Conservation (phyloP, 37 sponge, comb jelly and placozoan species). For the Oscarella lobularis region DNA sequence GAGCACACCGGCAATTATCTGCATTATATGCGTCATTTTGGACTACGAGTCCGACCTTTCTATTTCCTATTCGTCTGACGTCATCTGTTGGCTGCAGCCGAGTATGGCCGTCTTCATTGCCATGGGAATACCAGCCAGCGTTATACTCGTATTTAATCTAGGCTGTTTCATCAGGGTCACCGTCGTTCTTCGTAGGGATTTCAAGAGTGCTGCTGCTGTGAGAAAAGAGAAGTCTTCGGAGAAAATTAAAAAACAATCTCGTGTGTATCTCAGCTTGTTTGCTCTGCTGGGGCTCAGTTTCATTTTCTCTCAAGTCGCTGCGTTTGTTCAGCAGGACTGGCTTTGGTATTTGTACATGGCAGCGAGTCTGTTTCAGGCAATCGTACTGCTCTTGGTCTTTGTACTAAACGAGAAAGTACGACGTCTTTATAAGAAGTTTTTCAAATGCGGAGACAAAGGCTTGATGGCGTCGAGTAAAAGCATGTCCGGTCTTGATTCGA, state of each 20-base stretch:
- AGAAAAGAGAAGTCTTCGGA: too few relatives aligned
- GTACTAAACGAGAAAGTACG: not conserved
- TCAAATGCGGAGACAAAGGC: too few relatives aligned
- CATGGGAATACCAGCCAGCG: not conserved
- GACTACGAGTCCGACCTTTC: not conserved
- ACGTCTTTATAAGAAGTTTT: not conserved
- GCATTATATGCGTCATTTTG: not conserved
- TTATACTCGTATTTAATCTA: not conserved
- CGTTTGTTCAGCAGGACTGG: too few relatives aligned
- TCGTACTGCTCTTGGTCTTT: not conserved
- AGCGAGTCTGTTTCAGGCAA: not conserved
- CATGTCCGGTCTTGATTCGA: too few relatives aligned
- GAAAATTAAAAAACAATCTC: too few relatives aligned
- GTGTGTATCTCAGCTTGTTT: too few relatives aligned
- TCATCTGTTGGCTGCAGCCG: not conserved
- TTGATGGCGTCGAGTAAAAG: too few relatives aligned
- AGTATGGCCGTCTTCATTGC: not conserved
- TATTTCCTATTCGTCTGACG: not conserved
- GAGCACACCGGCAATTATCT: not conserved
- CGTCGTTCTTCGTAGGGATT: not conserved
- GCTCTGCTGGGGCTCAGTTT: too few relatives aligned
- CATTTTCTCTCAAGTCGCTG: too few relatives aligned
- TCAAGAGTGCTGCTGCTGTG: too few relatives aligned
- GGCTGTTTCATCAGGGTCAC: not conserved
- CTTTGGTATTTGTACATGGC: not conserved